Base-by-base conservation (phyloP, 2,113 vertebrate species). In the Melanostigma gelatinosum region DNA sequence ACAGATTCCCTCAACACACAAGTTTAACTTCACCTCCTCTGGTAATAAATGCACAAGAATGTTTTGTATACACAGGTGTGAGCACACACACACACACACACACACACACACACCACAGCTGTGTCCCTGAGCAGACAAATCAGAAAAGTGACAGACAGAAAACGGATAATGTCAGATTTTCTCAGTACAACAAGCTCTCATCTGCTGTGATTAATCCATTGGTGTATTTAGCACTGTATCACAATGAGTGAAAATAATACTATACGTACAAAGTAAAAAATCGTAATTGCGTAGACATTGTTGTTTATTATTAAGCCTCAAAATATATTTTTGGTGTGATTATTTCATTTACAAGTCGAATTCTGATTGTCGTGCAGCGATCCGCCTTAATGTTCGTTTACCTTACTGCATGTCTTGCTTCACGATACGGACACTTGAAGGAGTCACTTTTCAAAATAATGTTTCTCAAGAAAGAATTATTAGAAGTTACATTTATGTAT, bases 1-100 rank as follows among this genome's bases (percentile, higher is more conserved):
- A 62, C 46, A 77, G 42, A 65, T 58, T 44, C 70, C 71, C 18
- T 29, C 48, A 64, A 63, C 38, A 58, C 46, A 76, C 32, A 69
- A 34, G 8, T 64, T 40, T 29, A 42, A 75, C 48, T 40, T 75
- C 20, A 61, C n/a, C 34, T 72, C 44, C 32, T 42, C 8, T 27
- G 52, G 67, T 58, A 20, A 77, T 67, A 44, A 58, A 72, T 44
- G 68, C 36, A 75, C 22, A 2, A 29, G 29, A 40, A 69, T 48
- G 58, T n/a, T 40, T 40, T 4, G 9, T 27, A 34, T 29, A 60
- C 29, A 52, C 18, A n/a, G 34, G 32, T 52, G 24, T 50, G 42
- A 55, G 10, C 40, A 42, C 40, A 40, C 38, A 40, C 38, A 40
- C 38, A 40, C 38, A 40, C 38, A 40, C 38, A 27, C 22, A n/a